Base-by-base conservation (phyloP, 1,140 invertebrate species). In the Asbolus verrucosus region DNA sequence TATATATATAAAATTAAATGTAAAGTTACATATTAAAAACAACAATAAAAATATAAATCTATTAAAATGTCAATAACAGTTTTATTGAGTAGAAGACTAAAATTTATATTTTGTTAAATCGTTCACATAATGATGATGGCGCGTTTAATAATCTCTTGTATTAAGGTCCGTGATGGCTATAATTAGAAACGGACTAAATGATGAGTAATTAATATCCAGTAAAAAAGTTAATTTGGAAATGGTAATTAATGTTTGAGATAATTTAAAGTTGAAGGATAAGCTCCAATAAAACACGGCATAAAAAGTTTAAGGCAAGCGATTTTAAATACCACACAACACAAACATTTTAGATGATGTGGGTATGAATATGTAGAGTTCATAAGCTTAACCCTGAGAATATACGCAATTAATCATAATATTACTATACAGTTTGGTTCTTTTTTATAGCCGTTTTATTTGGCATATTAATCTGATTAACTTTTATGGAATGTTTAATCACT, bases 221-320 rank as follows among this genome's bases (percentile, higher is more conserved):
- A 62, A 62, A 62, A 63, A 63, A 39, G 61, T 63, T 63, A 63
- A 63, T 63, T 63, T 63, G 61, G 61, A 63, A 63, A 63, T 63
- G 61, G 61, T 63, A 63, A 63, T 63, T 63, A 63, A 63, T 63
- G 61, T 63, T 63, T 62, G 30, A 62, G 59, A 62, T 62, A 62
- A 62, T 62, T 36, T 62, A 62, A 62, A 62, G 31, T 62, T 36
- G 59, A 62, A 62, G 59, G 30, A 62, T 62, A 62, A 62, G 36
- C 59, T 36, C 59, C 59, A 62, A 62, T 62, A 62, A 62, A 62
- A 62, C 36, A 62, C 59, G 14, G 21, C 46, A 54, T 54, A 54
- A 54, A 54, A 54, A 54, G 19, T 54, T 54, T 54, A 54, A 27
- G 27, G 46, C 18, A 19, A 54, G 21, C 46, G 27, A 54, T 21